Percentiles rank a stretch among this genome's conserved stretches.
phyloP scores from a whole-genome alignment of 1,140 invertebrate genomes.

The Penaeus indicus region DNA sequence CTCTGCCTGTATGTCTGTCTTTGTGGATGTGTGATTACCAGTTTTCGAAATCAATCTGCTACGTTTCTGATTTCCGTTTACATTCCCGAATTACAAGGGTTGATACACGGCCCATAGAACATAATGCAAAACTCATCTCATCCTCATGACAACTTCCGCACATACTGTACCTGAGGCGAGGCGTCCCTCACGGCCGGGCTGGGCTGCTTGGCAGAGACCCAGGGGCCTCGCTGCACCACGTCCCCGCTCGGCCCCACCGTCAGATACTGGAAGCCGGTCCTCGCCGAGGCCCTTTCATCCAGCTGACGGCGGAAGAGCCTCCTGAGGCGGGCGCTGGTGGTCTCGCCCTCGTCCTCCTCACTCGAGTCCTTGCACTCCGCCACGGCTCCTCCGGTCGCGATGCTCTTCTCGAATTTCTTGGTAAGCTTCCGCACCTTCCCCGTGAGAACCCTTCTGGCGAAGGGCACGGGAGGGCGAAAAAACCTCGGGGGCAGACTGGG shows the following conservation, averaged over 20 bases:
- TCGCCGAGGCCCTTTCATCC: background rate
- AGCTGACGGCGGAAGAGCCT: slow-evolving; percentile 27
- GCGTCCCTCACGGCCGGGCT: background rate
- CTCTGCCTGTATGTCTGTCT: too few species aligned
- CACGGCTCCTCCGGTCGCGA: background rate
- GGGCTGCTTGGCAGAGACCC: background rate
- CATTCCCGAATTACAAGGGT: too few species aligned
- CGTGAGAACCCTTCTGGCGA: slow-evolving; percentile 46
- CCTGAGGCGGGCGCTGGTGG: slow-evolving; percentile 51
- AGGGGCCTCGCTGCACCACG: background rate
- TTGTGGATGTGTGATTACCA: too few species aligned
- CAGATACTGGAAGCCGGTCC: slow-evolving; percentile 25
- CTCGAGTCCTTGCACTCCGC: slow-evolving; percentile 20
- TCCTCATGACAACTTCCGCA: background rate
- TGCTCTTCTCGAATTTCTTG: slow-evolving; percentile 42
- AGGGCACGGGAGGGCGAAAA: slow-evolving; percentile 37
- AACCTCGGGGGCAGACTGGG: background rate
- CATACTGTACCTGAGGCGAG: slow-evolving; percentile 27
- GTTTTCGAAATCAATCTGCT: too few species aligned
- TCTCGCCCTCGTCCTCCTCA: slow-evolving; percentile 18
- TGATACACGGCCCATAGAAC: too few species aligned
- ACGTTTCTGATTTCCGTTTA: too few species aligned
- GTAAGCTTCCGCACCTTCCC: slow-evolving; percentile 55
- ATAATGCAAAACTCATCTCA: too few species aligned
- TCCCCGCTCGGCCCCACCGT: slow-evolving; percentile 16